Evolutionary conservation across 2,113 vertebrate species (phyloP).

Genomic region (Struthidea cinerea): DNA sequence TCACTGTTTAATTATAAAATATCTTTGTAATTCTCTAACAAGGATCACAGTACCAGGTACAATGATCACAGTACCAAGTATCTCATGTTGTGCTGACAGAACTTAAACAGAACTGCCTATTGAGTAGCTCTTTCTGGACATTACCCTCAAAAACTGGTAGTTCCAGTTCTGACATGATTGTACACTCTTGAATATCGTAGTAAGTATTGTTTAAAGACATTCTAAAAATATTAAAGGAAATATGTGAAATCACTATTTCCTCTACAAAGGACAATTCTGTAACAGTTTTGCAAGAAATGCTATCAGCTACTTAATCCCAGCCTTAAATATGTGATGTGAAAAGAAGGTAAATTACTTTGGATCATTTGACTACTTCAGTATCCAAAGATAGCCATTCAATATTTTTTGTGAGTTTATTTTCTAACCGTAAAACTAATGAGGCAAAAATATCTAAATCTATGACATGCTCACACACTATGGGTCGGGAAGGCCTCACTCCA

Average conservation of each 20-base stretch:
- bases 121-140: neutral
- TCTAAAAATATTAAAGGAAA: neutral
- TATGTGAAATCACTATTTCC: neutral
- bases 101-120: neutral
- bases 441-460: neutral
- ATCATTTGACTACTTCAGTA: neutral
- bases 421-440: neutral
- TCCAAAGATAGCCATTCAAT: neutral
- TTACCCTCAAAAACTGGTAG: neutral
- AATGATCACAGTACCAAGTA: neutral
- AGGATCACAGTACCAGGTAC: neutral
- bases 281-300: neutral
- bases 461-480: neutral
- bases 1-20: neutral
- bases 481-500: neutral
- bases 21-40: neutral
- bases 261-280: neutral
- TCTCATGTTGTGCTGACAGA: neutral
- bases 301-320: neutral
- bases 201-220: neutral
- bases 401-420: neutral
- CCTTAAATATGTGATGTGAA: neutral
- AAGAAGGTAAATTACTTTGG: neutral
- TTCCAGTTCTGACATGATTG: neutral
- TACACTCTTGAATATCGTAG: neutral